Evolutionary conservation across 2,797 vertebrate species (phyloP).

Genomic region (Gila robusta): DNA sequence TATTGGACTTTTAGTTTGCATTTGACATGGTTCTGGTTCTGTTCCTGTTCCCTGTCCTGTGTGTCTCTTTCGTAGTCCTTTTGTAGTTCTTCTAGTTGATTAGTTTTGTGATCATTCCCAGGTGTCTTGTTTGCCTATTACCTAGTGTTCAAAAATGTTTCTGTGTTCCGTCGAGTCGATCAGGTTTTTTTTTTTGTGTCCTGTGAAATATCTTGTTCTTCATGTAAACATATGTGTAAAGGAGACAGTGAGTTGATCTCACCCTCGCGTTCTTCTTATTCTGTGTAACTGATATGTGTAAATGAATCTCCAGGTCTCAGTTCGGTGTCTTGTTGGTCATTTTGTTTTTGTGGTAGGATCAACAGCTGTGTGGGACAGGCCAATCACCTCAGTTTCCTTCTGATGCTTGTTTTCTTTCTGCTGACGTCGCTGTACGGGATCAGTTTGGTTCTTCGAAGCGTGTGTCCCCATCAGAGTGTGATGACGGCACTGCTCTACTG

Average conservation of each 20-base stretch:
- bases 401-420: conserved; percentile 90
- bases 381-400: conserved; percentile 94
- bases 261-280: background rate
- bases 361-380: conserved; percentile 96
- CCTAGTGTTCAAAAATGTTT: too few species aligned
- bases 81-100: too few species aligned
- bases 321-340: conserved; percentile 64
- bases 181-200: too few species aligned
- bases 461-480: conserved; percentile 84
- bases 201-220: background rate
- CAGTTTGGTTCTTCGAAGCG: conserved; percentile 85
- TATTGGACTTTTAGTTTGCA: too few species aligned
- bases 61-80: too few species aligned
- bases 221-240: conserved; percentile 6
- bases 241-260: background rate
- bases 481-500: conserved; percentile 91
- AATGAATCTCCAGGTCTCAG: conserved; percentile 61
- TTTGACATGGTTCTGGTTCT: too few species aligned
- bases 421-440: conserved; percentile 91
- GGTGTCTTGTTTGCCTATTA: too few species aligned
- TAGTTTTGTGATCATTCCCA: too few species aligned
- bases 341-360: conserved; percentile 83
- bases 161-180: background rate
- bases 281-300: conserved; percentile 10
- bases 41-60: too few species aligned